Evolutionary conservation across 2,888 invertebrate genomes (phyloP).

Genomic region (Conistra vaccinii): DNA sequence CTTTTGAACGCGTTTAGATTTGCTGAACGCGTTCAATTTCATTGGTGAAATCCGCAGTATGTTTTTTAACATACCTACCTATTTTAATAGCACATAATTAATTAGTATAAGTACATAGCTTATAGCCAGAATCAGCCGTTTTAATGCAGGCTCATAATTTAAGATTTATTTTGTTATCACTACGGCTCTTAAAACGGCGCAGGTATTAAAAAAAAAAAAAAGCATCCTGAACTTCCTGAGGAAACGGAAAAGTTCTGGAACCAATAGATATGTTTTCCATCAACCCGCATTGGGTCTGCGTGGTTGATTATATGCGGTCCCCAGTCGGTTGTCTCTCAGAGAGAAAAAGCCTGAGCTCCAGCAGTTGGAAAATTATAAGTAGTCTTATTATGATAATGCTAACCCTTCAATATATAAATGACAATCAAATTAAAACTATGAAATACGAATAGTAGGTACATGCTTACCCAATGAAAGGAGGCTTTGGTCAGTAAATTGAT

Average conservation of each 20-base stretch:
- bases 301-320: not conserved
- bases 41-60: no score
- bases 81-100: no score
- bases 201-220: no score
- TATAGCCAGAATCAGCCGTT: no score
- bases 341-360: not conserved
- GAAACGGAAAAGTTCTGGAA: not conserved
- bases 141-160: no score
- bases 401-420: not conserved
- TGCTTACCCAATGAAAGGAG: conserved; percentile 39
- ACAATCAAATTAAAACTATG: not conserved
- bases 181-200: not conserved
- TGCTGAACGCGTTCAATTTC: no score
- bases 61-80: no score
- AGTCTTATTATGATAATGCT: not conserved
- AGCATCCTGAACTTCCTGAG: no score
- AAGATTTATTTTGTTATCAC: not conserved
- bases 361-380: not conserved
- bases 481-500: conserved; percentile 19
- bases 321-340: not conserved
- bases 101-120: no score
- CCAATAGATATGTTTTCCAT: not conserved
- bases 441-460: not conserved
- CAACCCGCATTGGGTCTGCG: no score
- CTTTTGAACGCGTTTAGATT: no score